A percentile compares a stretch with the other conserved stretches of the same genome.
These are phyloP conservation scores for Chelonus formosanus DNA, from an alignment of 2,888 invertebrate species.

Conservation along the genomic window DNA sequence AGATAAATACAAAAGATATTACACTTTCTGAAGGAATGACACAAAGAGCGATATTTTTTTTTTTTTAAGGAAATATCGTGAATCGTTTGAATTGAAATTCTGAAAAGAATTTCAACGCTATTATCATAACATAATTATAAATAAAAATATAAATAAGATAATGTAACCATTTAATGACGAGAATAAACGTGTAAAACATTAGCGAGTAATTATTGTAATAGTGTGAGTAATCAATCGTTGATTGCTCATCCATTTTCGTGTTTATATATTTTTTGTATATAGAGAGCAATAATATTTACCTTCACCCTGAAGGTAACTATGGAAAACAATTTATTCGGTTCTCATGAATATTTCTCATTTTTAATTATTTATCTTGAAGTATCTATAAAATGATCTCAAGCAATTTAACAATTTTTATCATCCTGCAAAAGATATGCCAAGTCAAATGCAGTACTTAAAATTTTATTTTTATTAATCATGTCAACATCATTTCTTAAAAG, in stretches of 20 bases:
- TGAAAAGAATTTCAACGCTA: no score
- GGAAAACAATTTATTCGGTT: slow-evolving; percentile 19
- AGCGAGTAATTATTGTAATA: background rate
- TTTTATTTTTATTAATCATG: slow-evolving; percentile 34
- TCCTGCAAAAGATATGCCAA: background rate
- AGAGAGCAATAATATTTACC: background rate
- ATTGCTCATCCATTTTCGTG: no score
- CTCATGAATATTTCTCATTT: background rate
- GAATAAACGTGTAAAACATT: slow-evolving; percentile 32
- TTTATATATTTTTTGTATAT: no score
- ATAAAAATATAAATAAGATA: slow-evolving; percentile 11
- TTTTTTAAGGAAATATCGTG: no score
- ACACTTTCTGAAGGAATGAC: no score
- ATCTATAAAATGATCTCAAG: background rate
- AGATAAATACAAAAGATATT: no score
- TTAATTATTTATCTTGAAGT: background rate
- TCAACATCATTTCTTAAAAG: slow-evolving; percentile 43
- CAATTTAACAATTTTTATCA: slow-evolving; percentile 6
- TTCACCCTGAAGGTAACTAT: slow-evolving; percentile 11
- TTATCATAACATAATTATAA: background rate
- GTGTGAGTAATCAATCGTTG: no score
- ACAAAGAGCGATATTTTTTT: no score
- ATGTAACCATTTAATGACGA: slow-evolving; percentile 29
- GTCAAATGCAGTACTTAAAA: slow-evolving; percentile 12
- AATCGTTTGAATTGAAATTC: no score